Conservation (phyloP, 2,113 vertebrate genomes). For the Eulemur rufifrons region DNA sequence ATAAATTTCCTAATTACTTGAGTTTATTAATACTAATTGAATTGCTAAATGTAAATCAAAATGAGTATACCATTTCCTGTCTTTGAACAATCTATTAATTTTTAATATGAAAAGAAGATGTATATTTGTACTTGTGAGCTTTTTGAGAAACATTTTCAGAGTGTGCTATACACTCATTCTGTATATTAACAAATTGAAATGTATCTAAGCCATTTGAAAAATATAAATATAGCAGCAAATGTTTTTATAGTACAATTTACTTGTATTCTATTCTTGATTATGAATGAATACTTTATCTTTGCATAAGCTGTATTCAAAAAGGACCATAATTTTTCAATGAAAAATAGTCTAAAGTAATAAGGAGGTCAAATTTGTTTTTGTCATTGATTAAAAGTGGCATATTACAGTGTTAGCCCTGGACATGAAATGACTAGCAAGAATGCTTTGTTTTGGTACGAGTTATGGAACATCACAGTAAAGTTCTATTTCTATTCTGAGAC, state of each 20-base stretch:
- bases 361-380: not conserved
- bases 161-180: not conserved
- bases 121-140: not conserved
- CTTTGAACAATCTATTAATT: constrained; percentile 19
- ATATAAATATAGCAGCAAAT: not conserved
- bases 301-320: not conserved
- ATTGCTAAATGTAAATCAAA: constrained; percentile 25
- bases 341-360: not conserved
- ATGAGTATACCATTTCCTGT: not conserved
- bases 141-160: constrained; percentile 40
- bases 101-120: constrained; percentile 28
- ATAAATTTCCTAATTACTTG: constrained; percentile 1
- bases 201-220: not conserved
- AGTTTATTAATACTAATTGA: constrained; percentile 9
- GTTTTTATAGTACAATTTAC: constrained; percentile 39
- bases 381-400: not conserved
- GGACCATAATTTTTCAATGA: not conserved
- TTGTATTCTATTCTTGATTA: not conserved
- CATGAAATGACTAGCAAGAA: not conserved
- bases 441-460: not conserved
- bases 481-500: not conserved
- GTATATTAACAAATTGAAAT: constrained; percentile 11
- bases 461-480: not conserved
- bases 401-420: not conserved
- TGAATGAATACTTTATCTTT: constrained; percentile 14